A percentile compares a stretch with the other conserved stretches of the same genome.
These are phyloP conservation scores for Hystrix brachyura DNA, from an alignment of 2,113 vertebrate genomes.

Conservation along the genomic window DNA sequence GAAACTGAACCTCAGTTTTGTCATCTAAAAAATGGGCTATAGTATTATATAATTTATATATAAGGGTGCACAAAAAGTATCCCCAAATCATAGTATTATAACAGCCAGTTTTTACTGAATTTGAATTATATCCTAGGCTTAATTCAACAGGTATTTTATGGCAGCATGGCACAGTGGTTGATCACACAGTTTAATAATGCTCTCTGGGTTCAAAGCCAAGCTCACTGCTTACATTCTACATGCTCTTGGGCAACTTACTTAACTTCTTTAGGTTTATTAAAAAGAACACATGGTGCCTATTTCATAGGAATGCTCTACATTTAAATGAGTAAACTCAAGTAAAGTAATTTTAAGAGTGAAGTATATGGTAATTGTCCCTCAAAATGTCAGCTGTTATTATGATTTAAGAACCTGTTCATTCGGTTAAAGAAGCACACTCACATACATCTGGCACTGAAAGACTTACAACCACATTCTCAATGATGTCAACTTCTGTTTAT, in stretches of 20 bases:
- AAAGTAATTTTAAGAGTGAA: neutral
- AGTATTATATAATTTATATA: neutral
- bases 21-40: neutral
- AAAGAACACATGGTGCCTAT: neutral
- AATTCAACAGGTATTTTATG: neutral
- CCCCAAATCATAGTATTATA: neutral
- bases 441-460: neutral
- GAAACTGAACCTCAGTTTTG: neutral
- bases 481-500: neutral
- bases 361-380: too few relatives aligned
- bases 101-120: neutral
- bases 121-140: neutral
- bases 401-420: slow-evolving; percentile 21
- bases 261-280: neutral
- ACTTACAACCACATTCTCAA: neutral
- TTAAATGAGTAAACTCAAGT: slow-evolving; percentile 19
- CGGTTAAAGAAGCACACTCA: neutral
- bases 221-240: neutral
- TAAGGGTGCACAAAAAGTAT: neutral
- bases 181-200: neutral
- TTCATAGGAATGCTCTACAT: neutral
- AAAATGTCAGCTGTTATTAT: neutral
- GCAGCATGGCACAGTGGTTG: neutral
- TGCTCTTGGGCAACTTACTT: neutral
- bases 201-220: neutral